A percentile compares a stretch with the other conserved stretches of the same genome.
Conservation (phyloP, 2,888 invertebrate species). For the Amblyjoppa proteus region DNA sequence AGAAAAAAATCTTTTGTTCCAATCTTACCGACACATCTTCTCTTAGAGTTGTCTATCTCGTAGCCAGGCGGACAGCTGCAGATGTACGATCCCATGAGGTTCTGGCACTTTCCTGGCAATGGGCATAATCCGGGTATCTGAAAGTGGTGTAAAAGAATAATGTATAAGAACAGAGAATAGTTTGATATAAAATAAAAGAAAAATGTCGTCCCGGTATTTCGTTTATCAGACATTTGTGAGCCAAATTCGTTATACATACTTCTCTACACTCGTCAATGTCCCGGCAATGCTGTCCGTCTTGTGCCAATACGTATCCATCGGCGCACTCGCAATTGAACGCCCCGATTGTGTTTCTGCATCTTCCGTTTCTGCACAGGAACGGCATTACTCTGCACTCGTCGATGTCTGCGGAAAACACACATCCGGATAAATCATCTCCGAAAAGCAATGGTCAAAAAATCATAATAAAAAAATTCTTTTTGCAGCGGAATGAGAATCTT, state of each 20-base stretch:
- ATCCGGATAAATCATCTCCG: not conserved
- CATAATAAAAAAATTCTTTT: not conserved
- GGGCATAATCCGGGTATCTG: slow-evolving; percentile 88
- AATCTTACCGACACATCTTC: slow-evolving; percentile 85
- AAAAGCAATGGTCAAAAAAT: not conserved
- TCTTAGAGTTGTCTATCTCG: slow-evolving; percentile 88
- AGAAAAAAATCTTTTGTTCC: not conserved
- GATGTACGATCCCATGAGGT: slow-evolving; percentile 89
- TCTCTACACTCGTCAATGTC: slow-evolving; percentile 93
- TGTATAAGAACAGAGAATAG: too few species aligned
- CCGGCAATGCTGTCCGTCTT: slow-evolving; percentile 92
- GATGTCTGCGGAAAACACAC: slow-evolving; percentile 86
- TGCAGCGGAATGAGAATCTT: slow-evolving; percentile 14
- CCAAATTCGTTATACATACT: slow-evolving; percentile 80
- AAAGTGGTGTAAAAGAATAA: slow-evolving; percentile 60
- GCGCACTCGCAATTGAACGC: slow-evolving; percentile 94
- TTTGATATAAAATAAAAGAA: not conserved
- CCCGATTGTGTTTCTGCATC: slow-evolving; percentile 92
- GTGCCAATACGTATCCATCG: slow-evolving; percentile 90
- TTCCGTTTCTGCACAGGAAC: slow-evolving; percentile 94
- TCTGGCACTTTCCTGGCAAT: slow-evolving; percentile 89
- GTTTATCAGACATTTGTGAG: not conserved
- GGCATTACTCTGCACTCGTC: slow-evolving; percentile 95
- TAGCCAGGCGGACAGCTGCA: slow-evolving; percentile 94
- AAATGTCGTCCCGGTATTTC: not conserved